phyloP scores from a whole-genome alignment of 2,797 vertebrate genomes.

The Varecia variegata region DNA sequence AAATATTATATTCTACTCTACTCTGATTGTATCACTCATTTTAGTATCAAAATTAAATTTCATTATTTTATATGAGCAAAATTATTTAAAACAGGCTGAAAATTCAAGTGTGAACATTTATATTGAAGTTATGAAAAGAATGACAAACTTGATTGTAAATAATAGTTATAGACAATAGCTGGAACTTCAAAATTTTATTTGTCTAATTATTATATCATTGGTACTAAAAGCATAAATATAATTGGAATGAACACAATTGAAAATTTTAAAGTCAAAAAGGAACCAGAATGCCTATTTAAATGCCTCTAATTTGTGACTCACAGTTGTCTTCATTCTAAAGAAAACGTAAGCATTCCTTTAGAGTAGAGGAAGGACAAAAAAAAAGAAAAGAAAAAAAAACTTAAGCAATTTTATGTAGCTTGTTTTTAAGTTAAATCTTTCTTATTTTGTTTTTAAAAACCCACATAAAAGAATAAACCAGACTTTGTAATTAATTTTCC shows the following conservation, averaged over 20 bases:
- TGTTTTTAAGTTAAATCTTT: neutral
- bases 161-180: neutral
- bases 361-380: no score
- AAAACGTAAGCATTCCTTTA: neutral
- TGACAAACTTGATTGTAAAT: neutral
- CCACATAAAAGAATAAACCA: neutral
- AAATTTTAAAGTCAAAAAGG: conserved; percentile 26
- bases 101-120: neutral
- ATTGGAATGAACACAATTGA: neutral
- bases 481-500: neutral
- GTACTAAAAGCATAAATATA: conserved; percentile 24
- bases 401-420: neutral
- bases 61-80: neutral
- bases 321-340: neutral
- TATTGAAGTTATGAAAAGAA: neutral
- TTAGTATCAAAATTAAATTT: neutral
- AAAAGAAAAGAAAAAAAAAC: neutral
- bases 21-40: neutral
- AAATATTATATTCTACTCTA: neutral
- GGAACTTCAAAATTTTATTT: neutral
- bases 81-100: neutral
- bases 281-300: neutral
- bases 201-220: neutral
- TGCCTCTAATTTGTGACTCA: neutral
- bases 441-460: neutral